Base-by-base conservation (phyloP, 2,797 vertebrate genomes). In the Tinamus major region DNA sequence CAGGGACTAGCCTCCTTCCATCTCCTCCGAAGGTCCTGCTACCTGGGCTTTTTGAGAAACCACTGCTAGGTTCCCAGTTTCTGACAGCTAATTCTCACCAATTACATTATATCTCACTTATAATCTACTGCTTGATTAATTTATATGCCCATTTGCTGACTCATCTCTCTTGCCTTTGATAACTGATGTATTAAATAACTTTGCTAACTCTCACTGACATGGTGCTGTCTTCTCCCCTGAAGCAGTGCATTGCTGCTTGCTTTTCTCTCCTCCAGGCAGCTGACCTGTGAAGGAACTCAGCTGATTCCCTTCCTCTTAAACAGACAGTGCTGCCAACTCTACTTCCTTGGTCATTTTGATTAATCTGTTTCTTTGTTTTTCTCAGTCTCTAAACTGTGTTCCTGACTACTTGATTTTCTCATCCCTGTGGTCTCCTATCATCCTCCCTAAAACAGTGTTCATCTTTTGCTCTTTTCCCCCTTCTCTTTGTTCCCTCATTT, bases 111-210 rank as follows among this genome's bases (percentile, higher is more conserved):
- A 18, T 55, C 27, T 85, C 48, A 46, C 17, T 0, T 0, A 26
- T 95, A 85, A 92, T 89, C 77, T 69, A 83, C 69, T 74, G n/a
- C 33, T 80, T 88, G 37, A 93, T 93, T 79, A 82, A 29, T 77
- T 95, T 65, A 85, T 83, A 78, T 93, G 88, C 65, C 61, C 71
- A 56, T 92, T 80, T 93, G 75, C 77, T 91, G 78, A 79, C 81
- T 91, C 62, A 24, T 74, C 31, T 80, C 46, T 87, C 71, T 82
- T 76, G 24, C 37, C 55, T 41, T 49, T 74, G 62, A 92, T 51
- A 76, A 23, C 20, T 83, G 92, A 87, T 10, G 0, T 67, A 87
- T 77, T 91, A 88, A 93, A 86, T 79, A 84, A 79, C 39, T 81
- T 49, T 6, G 33, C 46, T 69, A 69, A 67, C 69, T 48, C 55